Conservation (phyloP, 2,888 invertebrate species). For the Mimumesa dahlbomi region DNA sequence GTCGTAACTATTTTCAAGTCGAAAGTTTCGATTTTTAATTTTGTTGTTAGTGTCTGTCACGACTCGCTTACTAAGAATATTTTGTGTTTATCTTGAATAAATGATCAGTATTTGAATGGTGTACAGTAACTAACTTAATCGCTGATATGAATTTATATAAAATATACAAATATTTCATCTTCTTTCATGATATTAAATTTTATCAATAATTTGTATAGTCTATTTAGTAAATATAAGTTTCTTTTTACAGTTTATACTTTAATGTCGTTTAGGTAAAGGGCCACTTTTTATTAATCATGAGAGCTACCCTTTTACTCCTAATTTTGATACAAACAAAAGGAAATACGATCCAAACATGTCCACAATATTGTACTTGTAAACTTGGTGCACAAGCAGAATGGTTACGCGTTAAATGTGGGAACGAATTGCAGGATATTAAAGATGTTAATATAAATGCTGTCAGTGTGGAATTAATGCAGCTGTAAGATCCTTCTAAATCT, state of each 20-base stretch:
- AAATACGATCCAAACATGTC: slow-evolving; percentile 78
- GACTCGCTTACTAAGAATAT: no score
- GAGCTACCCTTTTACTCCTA: slow-evolving; percentile 63
- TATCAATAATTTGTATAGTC: background rate
- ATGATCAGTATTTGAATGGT: no score
- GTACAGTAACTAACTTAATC: no score
- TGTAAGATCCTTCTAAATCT: slow-evolving; percentile 82
- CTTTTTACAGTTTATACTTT: background rate
- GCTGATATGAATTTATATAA: background rate
- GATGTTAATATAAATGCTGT: slow-evolving; percentile 84
- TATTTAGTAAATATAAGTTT: background rate
- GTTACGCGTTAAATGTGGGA: slow-evolving; percentile 85
- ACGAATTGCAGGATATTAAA: slow-evolving; percentile 83
- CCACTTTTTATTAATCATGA: slow-evolving; percentile 54
- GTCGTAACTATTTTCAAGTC: slow-evolving; percentile 23
- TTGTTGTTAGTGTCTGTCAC: background rate
- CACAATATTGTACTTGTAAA: slow-evolving; percentile 83
- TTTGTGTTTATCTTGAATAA: no score
- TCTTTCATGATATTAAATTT: background rate
- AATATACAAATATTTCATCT: background rate
- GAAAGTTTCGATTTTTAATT: background rate
- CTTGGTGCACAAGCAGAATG: slow-evolving; percentile 82
- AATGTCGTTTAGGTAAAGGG: slow-evolving; percentile 36
- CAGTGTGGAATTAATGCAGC: slow-evolving; percentile 84
- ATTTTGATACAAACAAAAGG: slow-evolving; percentile 65